Base-by-base conservation (phyloP, 2,797 vertebrate species). In the Peromyscus attwateri region DNA sequence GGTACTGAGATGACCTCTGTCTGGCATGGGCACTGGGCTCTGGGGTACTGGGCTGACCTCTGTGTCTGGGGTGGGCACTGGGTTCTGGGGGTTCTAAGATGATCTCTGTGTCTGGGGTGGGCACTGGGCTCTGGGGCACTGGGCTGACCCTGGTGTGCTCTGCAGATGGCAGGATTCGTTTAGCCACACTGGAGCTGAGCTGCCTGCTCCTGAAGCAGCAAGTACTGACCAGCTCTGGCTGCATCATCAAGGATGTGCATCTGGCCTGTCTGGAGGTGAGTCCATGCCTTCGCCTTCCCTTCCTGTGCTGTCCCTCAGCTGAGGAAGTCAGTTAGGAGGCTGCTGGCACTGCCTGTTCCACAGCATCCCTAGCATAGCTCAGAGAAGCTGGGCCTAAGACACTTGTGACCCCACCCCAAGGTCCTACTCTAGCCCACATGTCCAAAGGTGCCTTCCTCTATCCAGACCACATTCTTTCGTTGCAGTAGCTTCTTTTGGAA, bases 121-220 rank as follows among this genome's bases (percentile, higher is more conserved):
- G 25, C 13, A 0, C 40, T 19, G 0, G 13, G 10, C 31, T 34
- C 11, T 40, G 19, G 27, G 12, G 9, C 29, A 64, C 77, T n/a
- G 27, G 57, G 23, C 96, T 98, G 87, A 97, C 57, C 83, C n/a
- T 81, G 11, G 84, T 92, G 97, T 75, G 95, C 87, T 97, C 81
- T 97, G 4, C 96, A 99, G 99, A 99, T 94, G 99, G 99, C 43
- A 99, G 99, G 98, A 99, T 99, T 71, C 99, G 99, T 46, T 97
- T 99, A 70, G 99, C 99, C 1, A 99, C 99, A 0, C 97, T 99
- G 98, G 99, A 99, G 97, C 99, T 99, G 57, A 99, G 99, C 98
- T 99, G 99, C 97, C 98, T 99, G 6, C 98, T 99, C 87, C 97
- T 99, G 52, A 99, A 99, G 98, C 99, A 99, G 98, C 99, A 99